Evolutionary conservation across 2,113 vertebrate genomes (phyloP).

Genomic region (Ondatra zibethicus): DNA sequence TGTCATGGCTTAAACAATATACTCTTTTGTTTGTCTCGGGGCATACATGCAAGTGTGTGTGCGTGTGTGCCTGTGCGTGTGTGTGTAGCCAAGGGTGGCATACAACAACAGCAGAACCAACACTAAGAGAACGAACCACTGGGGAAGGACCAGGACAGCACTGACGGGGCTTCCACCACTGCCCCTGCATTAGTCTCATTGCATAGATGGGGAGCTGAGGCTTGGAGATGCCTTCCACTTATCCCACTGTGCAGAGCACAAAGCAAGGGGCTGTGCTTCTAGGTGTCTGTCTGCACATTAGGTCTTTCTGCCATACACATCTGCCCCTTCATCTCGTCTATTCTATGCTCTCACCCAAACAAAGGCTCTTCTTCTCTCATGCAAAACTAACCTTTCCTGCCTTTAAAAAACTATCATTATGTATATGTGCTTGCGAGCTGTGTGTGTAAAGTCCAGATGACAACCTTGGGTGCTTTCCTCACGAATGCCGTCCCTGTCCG

Average conservation of each 20-base stretch:
- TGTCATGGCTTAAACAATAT: neutral
- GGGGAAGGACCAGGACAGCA: neutral
- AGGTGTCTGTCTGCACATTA: neutral
- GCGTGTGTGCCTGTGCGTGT: too few species aligned
- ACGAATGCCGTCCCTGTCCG: neutral
- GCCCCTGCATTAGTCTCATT: accelerated
- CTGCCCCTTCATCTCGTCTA: neutral
- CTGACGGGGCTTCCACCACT: neutral
- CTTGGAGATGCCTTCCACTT: neutral
- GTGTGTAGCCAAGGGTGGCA: neutral
- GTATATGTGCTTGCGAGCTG: neutral
- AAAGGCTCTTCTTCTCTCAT: neutral
- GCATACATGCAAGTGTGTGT: neutral
- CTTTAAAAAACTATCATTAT: neutral
- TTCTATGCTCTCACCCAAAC: neutral
- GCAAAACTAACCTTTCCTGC: neutral
- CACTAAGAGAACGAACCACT: neutral
- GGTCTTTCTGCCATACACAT: neutral
- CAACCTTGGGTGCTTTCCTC: neutral
- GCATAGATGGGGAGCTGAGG: neutral
- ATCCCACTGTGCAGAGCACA: neutral
- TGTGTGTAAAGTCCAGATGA: neutral
- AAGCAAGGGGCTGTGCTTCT: neutral
- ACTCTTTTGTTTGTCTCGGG: neutral
- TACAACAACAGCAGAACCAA: neutral